Base-by-base conservation (phyloP, 2,888 invertebrate genomes). In the Lissocephala sabroskyi region DNA sequence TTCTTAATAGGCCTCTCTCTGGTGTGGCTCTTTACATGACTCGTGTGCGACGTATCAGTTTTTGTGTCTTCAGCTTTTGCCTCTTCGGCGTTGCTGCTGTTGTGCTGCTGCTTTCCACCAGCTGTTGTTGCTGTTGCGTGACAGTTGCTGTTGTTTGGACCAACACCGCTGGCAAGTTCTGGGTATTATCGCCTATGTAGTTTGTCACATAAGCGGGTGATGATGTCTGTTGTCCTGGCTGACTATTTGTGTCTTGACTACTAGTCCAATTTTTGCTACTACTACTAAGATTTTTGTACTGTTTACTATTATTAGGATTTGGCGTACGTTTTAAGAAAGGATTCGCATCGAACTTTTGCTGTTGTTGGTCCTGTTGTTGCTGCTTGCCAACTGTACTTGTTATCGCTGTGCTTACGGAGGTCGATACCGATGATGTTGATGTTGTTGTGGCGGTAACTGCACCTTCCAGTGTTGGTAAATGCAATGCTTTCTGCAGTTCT, bases 181-280 rank as follows among this genome's bases (percentile, higher is more conserved):
- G 80, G 55, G 77, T 83, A 62, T 83, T 82, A 46, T 84, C 83
- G 56, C 82, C 83, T 62, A 84, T 86, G 79, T 85, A 87, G 81
- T 85, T 87, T 63, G 86, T 86, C 49, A 86, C 86, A 65, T 87
- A 84, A 65, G 86, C 84, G 41, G 80, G 79, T 61, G 62, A 61
- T 62, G 65, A 60, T 57, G 45, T 54, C 32, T 58, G 47, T 45
- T 35, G 46, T 47, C 41, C 33, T 39, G 33, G 39, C 45, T 61
- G 56, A 26, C 45, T 49, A 26, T 55, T 54, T 33, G 45, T 50
- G 37, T 46, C 40, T 37, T 28, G 45, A 18, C n/a, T 18, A 39
- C 9, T 55, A 45, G 1, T 41, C 50, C 26, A 41, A 47, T 5
- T 55, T 50, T 30, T 52, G 52, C 35, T 49, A 53, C 30, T 28